These are phyloP conservation scores for Tromatobia lineatoria DNA, from an alignment of 2,888 invertebrate species.

Conservation along the genomic window DNA sequence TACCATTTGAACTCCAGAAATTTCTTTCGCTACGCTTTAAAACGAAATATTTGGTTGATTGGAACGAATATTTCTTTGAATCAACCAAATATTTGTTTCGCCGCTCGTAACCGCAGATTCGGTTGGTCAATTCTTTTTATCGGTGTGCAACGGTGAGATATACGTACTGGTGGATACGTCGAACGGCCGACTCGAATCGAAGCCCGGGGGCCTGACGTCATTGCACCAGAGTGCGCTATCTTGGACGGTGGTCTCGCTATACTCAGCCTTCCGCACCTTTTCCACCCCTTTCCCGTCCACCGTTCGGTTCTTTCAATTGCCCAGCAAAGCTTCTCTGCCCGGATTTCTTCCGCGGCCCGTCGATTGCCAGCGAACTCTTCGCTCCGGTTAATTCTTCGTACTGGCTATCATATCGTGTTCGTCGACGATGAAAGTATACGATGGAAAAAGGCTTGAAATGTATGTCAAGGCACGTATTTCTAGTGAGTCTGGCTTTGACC, in stretches of 20 bases:
- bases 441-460: slow-evolving; percentile 6
- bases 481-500: background rate
- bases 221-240: slow-evolving; percentile 73
- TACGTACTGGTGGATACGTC: slow-evolving; percentile 35
- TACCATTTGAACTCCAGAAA: too few relatives aligned
- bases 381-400: slow-evolving; percentile 18
- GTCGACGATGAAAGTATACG: background rate
- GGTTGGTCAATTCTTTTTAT: too few relatives aligned
- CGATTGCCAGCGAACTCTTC: slow-evolving; percentile 19
- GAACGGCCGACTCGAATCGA: slow-evolving; percentile 71
- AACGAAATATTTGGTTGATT: too few relatives aligned
- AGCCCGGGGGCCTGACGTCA: slow-evolving; percentile 70
- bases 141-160: background rate
- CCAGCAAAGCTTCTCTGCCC: slow-evolving; percentile 1
- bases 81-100: too few relatives aligned
- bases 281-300: slow-evolving; percentile 18
- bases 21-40: too few relatives aligned
- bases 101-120: too few relatives aligned
- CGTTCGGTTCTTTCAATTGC: slow-evolving; percentile 9
- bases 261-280: slow-evolving; percentile 11
- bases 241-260: slow-evolving; percentile 70
- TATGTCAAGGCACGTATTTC: background rate
- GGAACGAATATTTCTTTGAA: too few relatives aligned
- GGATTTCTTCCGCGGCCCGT: background rate
- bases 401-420: background rate